Evolutionary conservation across 2,113 vertebrate genomes (phyloP), one percentile per base, ranked within the genome.

Genomic region (Aspiorhynchus laticeps): DNA sequence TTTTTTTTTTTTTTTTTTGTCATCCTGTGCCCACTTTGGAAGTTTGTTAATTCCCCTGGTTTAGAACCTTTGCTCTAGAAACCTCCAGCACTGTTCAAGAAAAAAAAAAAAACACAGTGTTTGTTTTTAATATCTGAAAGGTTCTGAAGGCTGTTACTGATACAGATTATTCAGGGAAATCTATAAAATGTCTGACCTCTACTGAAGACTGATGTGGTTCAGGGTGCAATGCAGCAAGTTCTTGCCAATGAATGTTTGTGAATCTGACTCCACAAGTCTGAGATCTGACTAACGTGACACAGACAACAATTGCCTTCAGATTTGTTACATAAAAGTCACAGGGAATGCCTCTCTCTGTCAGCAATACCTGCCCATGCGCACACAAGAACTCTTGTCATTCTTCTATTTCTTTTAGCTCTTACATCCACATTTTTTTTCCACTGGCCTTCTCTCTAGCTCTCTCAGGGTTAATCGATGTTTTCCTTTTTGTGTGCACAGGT

Each of bases 401-500:
- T 33, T 33, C 0, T 21, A 24, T 38, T 73, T 73, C 33, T 24
- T 73, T 53, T 38, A 11, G 33, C 19, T 41, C 19, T 38, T 38
- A 21, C 33, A 12, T 71, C 3, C 33, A 61, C 24, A 43, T 63
- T 63, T 17, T 26, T n/a, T 41, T 11, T 28, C 21, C 53, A 61
- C 65, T 80, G 59, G 53, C 43, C 78, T 19, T 46, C 65, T 41
- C 51, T 56, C 33, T 43, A 51, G 61, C n/a, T 74, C 77, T 75
- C 59, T 76, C n/a, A 36, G 56, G 74, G 87, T 88, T 85, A 80
- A 80, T 88, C 51, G 71, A 75, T n/a, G 73, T 80, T 67, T 85
- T 88, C 65, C 75, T 33, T 84, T 56, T 65, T 73, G n/a, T 43
- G 73, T 36, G 15, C 38, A 41, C 48, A 80, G 53, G n/a, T n/a